A percentile compares a stretch with the other conserved stretches of the same genome.
These are phyloP conservation scores for Serranus cabrilla DNA, from an alignment of 2,797 vertebrate species.

Conservation along the genomic window DNA sequence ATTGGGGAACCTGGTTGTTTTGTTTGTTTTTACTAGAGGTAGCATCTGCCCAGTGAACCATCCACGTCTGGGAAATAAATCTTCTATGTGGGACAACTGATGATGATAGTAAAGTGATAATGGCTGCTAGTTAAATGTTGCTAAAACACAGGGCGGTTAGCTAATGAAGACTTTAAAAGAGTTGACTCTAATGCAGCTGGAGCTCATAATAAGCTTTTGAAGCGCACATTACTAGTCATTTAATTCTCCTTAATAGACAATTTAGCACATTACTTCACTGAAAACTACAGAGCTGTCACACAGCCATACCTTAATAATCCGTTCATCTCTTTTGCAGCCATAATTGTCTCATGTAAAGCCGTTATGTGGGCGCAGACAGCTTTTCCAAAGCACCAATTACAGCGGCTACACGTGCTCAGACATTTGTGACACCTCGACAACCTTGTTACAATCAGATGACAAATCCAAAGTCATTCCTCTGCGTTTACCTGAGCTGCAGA, in stretches of 20 bases:
- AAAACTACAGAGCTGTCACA: background rate
- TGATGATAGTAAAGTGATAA: background rate
- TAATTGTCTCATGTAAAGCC: background rate
- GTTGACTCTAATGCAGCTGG: background rate
- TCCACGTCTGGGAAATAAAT: background rate
- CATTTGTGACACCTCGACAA: conserved; percentile 14
- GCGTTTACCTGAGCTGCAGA: conserved; percentile 14
- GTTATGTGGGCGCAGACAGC: background rate
- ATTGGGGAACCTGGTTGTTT: too few relatives aligned
- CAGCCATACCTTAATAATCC: background rate
- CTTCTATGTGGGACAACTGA: background rate
- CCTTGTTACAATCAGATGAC: background rate
- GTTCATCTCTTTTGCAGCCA: background rate
- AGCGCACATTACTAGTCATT: conserved; percentile 6
- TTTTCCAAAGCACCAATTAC: background rate
- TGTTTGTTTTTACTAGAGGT: background rate
- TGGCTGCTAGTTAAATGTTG: background rate
- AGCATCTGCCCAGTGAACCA: background rate
- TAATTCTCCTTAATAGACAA: background rate
- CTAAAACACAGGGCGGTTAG: background rate
- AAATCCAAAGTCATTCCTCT: background rate
- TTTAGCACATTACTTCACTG: background rate
- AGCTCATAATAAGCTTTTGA: background rate
- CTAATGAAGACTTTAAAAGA: background rate
- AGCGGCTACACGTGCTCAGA: conserved; percentile 1